Percentiles rank a stretch among this genome's conserved stretches.
Evolutionary conservation across 1,140 invertebrate genomes (phyloP).

Genomic region (Diprion similis): DNA sequence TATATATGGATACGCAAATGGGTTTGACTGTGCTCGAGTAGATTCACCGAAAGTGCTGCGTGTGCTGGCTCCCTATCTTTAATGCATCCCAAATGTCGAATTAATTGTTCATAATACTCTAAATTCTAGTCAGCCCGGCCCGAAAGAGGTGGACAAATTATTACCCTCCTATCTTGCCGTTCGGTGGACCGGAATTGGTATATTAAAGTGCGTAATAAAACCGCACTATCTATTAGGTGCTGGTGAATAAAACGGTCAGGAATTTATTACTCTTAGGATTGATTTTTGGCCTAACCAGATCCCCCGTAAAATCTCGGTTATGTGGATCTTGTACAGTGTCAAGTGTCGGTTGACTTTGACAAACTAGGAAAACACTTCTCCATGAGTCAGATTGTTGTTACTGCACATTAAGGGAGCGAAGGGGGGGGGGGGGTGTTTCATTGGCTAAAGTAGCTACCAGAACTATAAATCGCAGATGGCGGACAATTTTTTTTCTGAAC

Average conservation of each 20-base stretch:
- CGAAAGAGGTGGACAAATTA: not conserved
- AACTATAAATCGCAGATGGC: no score
- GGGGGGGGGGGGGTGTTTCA: no score
- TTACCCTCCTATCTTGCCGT: not conserved
- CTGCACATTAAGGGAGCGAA: no score
- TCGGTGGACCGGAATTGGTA: not conserved
- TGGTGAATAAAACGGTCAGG: not conserved
- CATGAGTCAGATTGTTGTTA: no score
- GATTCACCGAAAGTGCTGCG: not conserved
- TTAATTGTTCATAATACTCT: conserved; percentile 5
- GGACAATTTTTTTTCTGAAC: no score
- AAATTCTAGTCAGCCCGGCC: not conserved
- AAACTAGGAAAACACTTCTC: no score
- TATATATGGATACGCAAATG: no score
- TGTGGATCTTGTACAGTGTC: no score
- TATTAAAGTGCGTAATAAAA: not conserved
- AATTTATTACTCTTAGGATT: not conserved
- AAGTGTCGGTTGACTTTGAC: no score
- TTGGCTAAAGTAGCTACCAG: no score
- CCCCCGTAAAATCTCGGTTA: not conserved
- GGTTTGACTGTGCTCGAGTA: not conserved
- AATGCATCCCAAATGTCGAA: not conserved
- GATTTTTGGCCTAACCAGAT: not conserved
- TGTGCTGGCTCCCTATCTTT: not conserved
- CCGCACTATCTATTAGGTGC: not conserved